Evolutionary conservation across 1,140 invertebrate species (phyloP), one percentile per base, ranked within the genome.

Genomic region (Drosophila subobscura): DNA sequence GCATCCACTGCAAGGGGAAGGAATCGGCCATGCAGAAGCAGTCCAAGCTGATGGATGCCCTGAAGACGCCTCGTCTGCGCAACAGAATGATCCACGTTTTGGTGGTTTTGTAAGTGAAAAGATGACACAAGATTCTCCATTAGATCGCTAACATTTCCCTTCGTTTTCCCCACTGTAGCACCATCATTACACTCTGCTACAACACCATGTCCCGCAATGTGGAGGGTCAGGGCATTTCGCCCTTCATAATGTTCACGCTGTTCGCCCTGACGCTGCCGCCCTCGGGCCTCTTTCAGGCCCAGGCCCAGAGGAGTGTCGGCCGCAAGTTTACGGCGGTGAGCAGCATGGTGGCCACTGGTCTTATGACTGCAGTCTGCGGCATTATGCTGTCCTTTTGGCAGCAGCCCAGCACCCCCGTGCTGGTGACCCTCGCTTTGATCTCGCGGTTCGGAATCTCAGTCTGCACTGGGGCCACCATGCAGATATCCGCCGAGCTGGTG

Each of bases 401-500:
- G 14, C 27, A 76, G 3, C 64, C 65, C 22, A 83, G 65, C 42
- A 16, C 57, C 0, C n/a, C 51, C 4, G 40, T 90, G 5, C 33
- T 90, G 44, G 77, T 84, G 42, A 23, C 12, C 5, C 14, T 90
- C 2, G 49, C 60, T 16, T 90, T 94, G 4, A 72, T 93, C 27
- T 93, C 94, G 5, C 92, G 94, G 37, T 93, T 95, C 46, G 93
- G 93, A 22, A 92, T 95, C 46, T 94, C 94, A 4, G 92, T 94
- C 2, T 92, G 93, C 4, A 94, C 93, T 72, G 93, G 94, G 55
- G 93, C 94, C 3, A 84, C 93, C 76, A 79, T 94, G 68, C 93
- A 93, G 58, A 95, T 94, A 67, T 93, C 94, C 10, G 93, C 94
- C 0, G 94, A 95, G 74, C 81, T 94, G 8, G 93, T 94, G 57